Conservation (phyloP, 2,888 invertebrate genomes). For the Odiellus spinosus region DNA sequence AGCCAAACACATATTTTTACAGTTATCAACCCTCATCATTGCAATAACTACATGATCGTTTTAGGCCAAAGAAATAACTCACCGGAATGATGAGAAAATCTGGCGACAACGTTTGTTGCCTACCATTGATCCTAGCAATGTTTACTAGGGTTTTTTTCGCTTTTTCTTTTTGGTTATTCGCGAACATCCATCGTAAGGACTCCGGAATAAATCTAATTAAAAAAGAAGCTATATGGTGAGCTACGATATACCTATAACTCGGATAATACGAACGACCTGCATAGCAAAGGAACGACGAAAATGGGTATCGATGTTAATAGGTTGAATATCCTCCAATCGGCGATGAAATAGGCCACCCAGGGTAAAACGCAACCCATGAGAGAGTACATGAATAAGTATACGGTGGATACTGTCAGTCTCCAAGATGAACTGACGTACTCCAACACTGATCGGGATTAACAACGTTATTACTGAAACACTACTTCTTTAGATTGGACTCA, state of each 20-base stretch:
- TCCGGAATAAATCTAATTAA: conserved; percentile 43
- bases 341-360: conserved; percentile 64
- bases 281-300: conserved; percentile 23
- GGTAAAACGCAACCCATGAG: conserved; percentile 44
- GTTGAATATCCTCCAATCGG: conserved; percentile 62
- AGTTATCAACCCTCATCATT: too few species aligned
- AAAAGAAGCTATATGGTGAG: not conserved
- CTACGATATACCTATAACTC: too few species aligned
- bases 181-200: conserved; percentile 67
- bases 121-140: conserved; percentile 58
- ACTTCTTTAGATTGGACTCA: not conserved
- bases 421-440: conserved; percentile 5
- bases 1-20: too few species aligned
- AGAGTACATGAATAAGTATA: conserved; percentile 8
- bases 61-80: too few species aligned
- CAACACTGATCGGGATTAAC: conserved; percentile 2
- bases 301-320: conserved; percentile 63
- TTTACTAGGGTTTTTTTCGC: conserved; percentile 52
- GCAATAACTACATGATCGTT: too few species aligned
- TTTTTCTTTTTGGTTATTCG: conserved; percentile 52
- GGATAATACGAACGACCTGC: too few species aligned
- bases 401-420: conserved; percentile 6
- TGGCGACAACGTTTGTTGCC: conserved; percentile 20
- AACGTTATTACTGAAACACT: too few species aligned
- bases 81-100: not conserved